Evolutionary conservation across 2,888 invertebrate species (phyloP), one percentile per base, ranked within the genome.

Genomic region (Andrena trimmerana): DNA sequence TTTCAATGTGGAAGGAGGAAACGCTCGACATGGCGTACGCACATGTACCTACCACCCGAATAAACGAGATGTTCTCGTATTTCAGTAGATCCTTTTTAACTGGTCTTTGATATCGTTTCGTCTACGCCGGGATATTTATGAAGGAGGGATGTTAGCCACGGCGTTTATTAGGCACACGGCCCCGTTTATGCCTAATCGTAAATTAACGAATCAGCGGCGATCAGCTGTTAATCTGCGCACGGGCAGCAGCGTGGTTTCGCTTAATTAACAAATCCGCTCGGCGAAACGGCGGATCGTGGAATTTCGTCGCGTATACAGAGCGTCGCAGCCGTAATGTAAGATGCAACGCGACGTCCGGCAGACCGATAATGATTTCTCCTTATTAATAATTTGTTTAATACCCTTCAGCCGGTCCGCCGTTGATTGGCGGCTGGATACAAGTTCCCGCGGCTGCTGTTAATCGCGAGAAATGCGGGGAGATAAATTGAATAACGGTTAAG

Each of bases 401-500:
- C 72, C 27, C 13, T 33, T 52, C 27, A 20, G 16, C n/a, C 16
- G 8, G 16, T 29, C 8, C 16, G 42, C 31, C 52, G 31, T 59
- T 70, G 70, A 70, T 52, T 27, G 27, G 10, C 66, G 78, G 57
- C 20, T 24, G 68, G 27, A 10, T 48, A 66, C 42, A 5, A 33
- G 33, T 2, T 69, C 8, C 50, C 16, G 24, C 36, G 24, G 54
- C 42, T 29, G 50, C 36, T 70, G 70, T 76, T 76, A 70, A 76
- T 70, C 63, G 42, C 24, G 59, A 48, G 33, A 75, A 59, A 59
- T 13, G 52, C 62, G 27, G 24, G 33, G 60, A 54, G 66, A 78
- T 85, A 67, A 85, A 81, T 81, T 73, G 67, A 29, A 48, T 84
- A 84, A 84, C 84, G 83, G 84, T 69, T 29, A 66, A n/a, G 6